These are phyloP conservation scores for Petrocephalus schoutedeni DNA, from an alignment of 2,797 vertebrate genomes.

Conservation along the genomic window DNA sequence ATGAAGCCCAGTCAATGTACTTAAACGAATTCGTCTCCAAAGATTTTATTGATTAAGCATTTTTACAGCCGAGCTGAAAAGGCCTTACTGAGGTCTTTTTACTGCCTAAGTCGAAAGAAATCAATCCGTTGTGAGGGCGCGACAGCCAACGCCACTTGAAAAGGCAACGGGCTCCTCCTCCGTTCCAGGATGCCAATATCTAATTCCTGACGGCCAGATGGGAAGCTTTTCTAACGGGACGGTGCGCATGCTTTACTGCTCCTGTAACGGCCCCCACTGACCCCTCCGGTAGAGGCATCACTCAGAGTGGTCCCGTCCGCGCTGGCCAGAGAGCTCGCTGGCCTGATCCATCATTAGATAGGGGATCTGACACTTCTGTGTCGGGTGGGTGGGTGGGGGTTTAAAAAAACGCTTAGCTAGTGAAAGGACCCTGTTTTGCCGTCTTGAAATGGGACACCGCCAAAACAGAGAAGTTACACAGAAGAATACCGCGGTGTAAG, in stretches of 20 bases:
- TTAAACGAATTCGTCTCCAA: conserved; percentile 26
- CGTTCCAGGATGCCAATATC: background rate
- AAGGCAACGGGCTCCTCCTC: background rate
- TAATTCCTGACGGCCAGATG: conserved; percentile 15
- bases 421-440: background rate
- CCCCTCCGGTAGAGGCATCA: conserved; percentile 17
- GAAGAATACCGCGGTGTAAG: conserved; percentile 4
- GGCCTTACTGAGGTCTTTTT: conserved; percentile 18
- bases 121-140: conserved; percentile 23
- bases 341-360: conserved; percentile 12
- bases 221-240: background rate
- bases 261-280: conserved; percentile 4
- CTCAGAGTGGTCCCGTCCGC: conserved; percentile 7
- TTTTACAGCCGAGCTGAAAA: conserved; percentile 13
- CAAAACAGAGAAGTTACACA: conserved; percentile 9
- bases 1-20: conserved; percentile 13
- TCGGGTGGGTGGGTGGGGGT: background rate
- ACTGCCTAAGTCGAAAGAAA: conserved; percentile 15
- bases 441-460: conserved; percentile 27
- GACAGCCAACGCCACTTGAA: conserved; percentile 1
- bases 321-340: background rate
- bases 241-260: background rate
- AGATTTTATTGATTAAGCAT: conserved; percentile 27
- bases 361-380: conserved; percentile 4
- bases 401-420: background rate